Conservation (phyloP, 2,113 vertebrate species). For the rabbit (Oryctolagus cuniculus) region DNA sequence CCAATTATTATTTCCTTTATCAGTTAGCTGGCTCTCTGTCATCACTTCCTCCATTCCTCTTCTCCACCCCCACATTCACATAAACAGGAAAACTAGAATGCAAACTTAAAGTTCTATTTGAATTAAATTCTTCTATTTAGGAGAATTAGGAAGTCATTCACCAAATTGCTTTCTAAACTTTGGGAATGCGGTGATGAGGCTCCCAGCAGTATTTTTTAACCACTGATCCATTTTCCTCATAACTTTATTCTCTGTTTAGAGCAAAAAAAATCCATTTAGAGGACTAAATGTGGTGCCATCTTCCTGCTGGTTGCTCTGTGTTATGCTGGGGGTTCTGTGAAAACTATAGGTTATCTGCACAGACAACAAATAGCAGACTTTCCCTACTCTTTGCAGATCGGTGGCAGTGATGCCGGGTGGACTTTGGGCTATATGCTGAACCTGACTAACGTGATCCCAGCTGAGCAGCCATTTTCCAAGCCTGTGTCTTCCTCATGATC, state of each 20-base stretch:
- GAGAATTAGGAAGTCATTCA: not conserved
- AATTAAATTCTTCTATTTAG: not conserved
- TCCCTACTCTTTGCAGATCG: conserved; percentile 85
- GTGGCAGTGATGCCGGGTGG: conserved; percentile 94
- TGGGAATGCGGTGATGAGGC: not conserved
- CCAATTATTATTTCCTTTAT: not conserved
- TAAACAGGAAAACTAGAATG: not conserved
- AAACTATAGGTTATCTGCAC: not conserved
- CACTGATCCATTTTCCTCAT: not conserved
- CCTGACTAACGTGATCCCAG: conserved; percentile 98
- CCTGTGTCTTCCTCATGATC: conserved; percentile 92
- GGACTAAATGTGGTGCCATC: not conserved
- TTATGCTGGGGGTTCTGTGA: not conserved
- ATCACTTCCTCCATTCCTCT: not conserved
- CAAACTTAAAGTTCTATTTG: not conserved
- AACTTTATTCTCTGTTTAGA: not conserved
- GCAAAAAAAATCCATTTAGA: not conserved
- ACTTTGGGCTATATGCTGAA: conserved; percentile 99
- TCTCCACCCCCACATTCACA: not conserved
- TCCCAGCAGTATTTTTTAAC: not conserved
- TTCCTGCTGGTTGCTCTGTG: not conserved
- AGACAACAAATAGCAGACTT: not conserved
- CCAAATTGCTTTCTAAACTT: conserved; percentile 13
- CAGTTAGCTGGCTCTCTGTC: not conserved
- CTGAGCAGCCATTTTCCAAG: conserved; percentile 89